Evolutionary conservation across 2,113 vertebrate genomes (phyloP).

Genomic region (Struthio camelus): DNA sequence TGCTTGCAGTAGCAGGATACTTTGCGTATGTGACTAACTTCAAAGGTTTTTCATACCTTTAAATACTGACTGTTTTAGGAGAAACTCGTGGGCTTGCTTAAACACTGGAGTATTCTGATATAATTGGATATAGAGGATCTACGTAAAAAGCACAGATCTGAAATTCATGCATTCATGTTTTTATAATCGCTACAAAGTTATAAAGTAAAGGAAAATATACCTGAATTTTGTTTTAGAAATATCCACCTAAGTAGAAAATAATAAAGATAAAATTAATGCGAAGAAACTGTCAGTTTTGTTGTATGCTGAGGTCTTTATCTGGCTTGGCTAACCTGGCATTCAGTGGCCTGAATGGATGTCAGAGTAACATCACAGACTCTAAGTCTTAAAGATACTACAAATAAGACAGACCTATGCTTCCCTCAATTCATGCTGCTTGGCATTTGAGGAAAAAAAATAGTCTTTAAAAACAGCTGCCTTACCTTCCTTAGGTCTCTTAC

Average conservation of each 20-base stretch:
- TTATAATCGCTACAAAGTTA: not conserved
- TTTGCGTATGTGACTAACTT: not conserved
- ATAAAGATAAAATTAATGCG: not conserved
- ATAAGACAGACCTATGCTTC: not conserved
- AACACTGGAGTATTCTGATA: not conserved
- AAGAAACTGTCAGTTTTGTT: not conserved
- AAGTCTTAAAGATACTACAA: not conserved
- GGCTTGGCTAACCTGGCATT: not conserved
- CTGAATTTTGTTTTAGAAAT: not conserved
- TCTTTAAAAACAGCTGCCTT: not conserved
- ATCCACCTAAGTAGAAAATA: not conserved
- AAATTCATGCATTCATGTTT: not conserved
- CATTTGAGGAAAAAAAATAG: no score
- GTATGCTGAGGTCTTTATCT: not conserved
- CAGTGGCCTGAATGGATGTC: not conserved
- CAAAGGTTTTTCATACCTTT: not conserved
- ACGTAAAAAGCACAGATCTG: not conserved
- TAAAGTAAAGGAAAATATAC: not conserved
- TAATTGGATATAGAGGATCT: conserved; percentile 2
- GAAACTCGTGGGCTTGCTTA: not conserved
- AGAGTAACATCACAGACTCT: not conserved
- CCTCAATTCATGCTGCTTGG: rapidly evolving
- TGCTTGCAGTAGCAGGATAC: not conserved
- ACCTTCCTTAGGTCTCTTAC: not conserved
- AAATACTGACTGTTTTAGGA: not conserved